Conservation (phyloP, 2,113 vertebrate genomes). For the Crocuta crocuta region DNA sequence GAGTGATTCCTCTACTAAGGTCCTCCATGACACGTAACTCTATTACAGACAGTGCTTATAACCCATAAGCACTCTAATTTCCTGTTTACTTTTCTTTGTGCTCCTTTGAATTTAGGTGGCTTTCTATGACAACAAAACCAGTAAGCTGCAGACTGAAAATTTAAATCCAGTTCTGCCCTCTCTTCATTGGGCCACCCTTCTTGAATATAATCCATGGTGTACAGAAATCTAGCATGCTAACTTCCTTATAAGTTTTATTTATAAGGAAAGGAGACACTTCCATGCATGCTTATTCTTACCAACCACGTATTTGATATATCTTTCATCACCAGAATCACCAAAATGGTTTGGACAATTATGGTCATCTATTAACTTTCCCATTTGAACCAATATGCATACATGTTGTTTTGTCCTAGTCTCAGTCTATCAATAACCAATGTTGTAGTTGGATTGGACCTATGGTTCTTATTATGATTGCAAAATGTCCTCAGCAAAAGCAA, state of each 20-base stretch:
- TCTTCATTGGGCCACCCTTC: not conserved
- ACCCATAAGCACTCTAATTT: not conserved
- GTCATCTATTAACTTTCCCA: not conserved
- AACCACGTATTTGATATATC: not conserved
- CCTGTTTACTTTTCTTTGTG: not conserved
- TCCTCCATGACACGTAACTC: not conserved
- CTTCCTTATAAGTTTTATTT: not conserved
- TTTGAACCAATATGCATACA: not conserved
- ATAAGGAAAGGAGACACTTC: not conserved
- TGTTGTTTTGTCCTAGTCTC: not conserved
- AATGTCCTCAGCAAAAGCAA: not conserved
- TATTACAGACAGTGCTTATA: not conserved
- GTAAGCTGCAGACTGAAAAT: not conserved
- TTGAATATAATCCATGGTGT: not conserved
- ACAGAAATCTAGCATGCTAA: not conserved
- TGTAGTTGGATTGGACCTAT: not conserved
- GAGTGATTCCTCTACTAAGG: not conserved
- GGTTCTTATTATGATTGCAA: not conserved
- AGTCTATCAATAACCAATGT: not conserved
- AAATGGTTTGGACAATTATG: not conserved
- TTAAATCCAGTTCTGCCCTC: not conserved
- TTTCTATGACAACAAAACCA: not conserved
- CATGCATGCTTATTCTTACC: not conserved
- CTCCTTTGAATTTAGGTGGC: not conserved
- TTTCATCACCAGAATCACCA: not conserved